Conservation (phyloP, 2,797 vertebrate species). For the Octomys mimax region DNA sequence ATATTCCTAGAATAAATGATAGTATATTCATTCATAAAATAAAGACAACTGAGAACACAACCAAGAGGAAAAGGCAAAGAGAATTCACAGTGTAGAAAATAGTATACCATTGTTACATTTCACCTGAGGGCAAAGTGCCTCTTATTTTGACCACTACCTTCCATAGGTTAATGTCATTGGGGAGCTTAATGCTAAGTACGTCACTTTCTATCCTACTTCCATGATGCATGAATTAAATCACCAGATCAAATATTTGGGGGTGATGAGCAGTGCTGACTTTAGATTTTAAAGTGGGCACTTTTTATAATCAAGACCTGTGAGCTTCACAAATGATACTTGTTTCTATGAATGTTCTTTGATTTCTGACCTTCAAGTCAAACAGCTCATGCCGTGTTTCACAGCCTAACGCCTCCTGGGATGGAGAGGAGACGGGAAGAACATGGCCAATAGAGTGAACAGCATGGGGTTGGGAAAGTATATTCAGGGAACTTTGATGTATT, state of each 20-base stretch:
- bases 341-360: neutral
- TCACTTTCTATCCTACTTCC: neutral
- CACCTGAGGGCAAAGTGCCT: neutral
- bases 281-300: neutral
- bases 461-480: neutral
- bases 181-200: neutral
- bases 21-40: neutral
- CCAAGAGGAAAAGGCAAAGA: neutral
- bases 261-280: slow-evolving; percentile 1
- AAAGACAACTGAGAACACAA: slow-evolving; percentile 38
- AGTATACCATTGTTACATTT: neutral
- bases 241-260: neutral
- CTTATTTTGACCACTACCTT: neutral
- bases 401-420: slow-evolving; percentile 1
- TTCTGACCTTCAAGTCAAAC: neutral
- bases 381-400: neutral
- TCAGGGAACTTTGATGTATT: neutral
- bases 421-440: neutral
- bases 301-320: neutral
- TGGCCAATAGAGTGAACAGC: neutral
- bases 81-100: neutral
- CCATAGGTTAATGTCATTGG: neutral
- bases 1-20: neutral
- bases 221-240: slow-evolving; percentile 1
- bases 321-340: neutral